Evolutionary conservation across 2,888 invertebrate species (phyloP), one percentile per base, ranked within the genome.

Genomic region (Mamestra brassicae): DNA sequence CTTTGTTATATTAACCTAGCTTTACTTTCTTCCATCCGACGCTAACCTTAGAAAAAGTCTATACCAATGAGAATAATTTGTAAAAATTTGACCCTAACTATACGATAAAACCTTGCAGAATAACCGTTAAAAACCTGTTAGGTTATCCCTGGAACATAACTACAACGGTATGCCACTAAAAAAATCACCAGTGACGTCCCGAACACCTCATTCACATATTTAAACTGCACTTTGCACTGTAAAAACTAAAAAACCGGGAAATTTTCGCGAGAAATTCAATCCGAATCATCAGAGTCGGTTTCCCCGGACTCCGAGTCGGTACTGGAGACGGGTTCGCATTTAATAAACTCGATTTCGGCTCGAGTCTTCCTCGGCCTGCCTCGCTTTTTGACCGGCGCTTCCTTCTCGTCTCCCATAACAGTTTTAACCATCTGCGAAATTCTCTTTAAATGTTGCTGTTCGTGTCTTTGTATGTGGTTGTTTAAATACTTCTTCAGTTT

Each of bases 351-450:
- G 7, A 96, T 95, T 77, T 96, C 95, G 0, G 91, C 94, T 3
- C 91, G 79, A 0, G 89, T 80, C 76, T 92, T 92, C 70, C 88
- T 89, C 1, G 92, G 91, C 10, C 92, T 81, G 0, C 92, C 92
- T 13, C 90, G 82, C 74, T 88, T 91, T 63, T 91, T 91, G 4
- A 76, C 62, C n/a, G 86, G 85, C 1, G 87, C 90, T 0, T 88
- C 87, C 4, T 90, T 92, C 1, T 94, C 94, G 1, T 93, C 93
- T 0, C 88, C 92, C 93, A 95, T 94, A 0, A 95, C 96, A 0
- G 96, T 96, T 78, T 95, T 95, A 45, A 96, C 96, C 93, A 96
- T 94, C 70, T 95, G 93, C 0, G 96, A 95, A 45, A 96, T 94
- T 8, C 94, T 88, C 74, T 96, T 96, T 64, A 96, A 55, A 81